phyloP scores from a whole-genome alignment of 35 echinoderm and acorn worm genomes.

The Stichopus chloronotus region DNA sequence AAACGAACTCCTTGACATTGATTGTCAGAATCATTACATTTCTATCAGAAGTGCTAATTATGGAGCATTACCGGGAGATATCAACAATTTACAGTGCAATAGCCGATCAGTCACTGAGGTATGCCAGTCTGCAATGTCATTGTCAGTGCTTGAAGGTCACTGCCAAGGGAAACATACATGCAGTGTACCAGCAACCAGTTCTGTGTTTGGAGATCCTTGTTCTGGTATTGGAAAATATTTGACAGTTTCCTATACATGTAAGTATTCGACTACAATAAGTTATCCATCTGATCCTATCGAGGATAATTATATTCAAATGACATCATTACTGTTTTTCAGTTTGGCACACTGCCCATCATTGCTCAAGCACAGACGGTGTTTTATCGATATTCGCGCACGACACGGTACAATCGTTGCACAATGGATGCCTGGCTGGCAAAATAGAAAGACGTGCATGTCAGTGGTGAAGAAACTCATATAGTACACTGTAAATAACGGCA shows the following conservation, averaged over 20 bases:
- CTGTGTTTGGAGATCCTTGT: slow-evolving; percentile 19
- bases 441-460: no score
- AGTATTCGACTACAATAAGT: neutral
- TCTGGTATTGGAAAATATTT: neutral
- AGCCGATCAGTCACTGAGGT: neutral
- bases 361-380: no score
- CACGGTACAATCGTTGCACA: no score
- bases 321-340: no score
- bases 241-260: slow-evolving; percentile 14
- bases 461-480: no score
- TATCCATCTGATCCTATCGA: no score
- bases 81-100: neutral
- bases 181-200: neutral
- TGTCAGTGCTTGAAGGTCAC: neutral
- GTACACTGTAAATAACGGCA: no score
- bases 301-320: no score
- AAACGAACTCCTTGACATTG: neutral
- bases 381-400: no score
- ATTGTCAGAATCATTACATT: neutral
- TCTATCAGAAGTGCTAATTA: neutral
- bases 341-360: no score
- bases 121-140: neutral
- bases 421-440: no score
- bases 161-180: slow-evolving; percentile 21
- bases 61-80: neutral